Percentiles rank a stretch among this genome's conserved stretches.
phyloP scores from a whole-genome alignment of 2,888 invertebrate genomes.

The Drosophila putrida region DNA sequence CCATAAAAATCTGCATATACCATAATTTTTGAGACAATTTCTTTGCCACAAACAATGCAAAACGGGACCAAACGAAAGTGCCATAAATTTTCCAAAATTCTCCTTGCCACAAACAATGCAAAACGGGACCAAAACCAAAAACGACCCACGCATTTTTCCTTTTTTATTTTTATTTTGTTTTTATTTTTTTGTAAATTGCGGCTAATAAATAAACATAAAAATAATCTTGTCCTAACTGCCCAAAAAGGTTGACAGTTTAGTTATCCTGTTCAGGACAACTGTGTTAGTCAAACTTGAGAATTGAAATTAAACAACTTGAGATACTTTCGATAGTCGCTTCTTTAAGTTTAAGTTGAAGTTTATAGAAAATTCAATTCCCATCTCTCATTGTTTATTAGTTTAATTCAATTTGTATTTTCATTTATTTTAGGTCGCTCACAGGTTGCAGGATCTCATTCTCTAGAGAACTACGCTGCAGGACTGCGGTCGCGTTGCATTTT shows the following conservation, averaged over 20 bases:
- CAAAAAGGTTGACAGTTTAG: background rate
- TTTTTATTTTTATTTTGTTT: constrained; percentile 25
- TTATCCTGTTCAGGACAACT: background rate
- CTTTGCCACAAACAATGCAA: constrained; percentile 59
- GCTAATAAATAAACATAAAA: constrained; percentile 25
- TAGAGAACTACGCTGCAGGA: constrained; percentile 41
- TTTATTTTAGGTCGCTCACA: background rate
- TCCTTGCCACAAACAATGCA: constrained; percentile 54
- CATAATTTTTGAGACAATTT: constrained; percentile 53
- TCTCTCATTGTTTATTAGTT: constrained; percentile 1
- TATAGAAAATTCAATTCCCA: background rate
- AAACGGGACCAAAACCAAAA: constrained; percentile 51
- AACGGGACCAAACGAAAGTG: constrained; percentile 57
- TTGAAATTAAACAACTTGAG: background rate
- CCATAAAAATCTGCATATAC: constrained; percentile 81
- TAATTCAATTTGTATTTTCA: constrained; percentile 22
- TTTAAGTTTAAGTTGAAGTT: background rate
- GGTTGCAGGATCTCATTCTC: constrained; percentile 16
- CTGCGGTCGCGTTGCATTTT: constrained; percentile 62
- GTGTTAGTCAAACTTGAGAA: background rate
- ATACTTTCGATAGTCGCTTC: background rate
- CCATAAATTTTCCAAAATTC: constrained; percentile 73
- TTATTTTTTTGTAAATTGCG: constrained; percentile 36
- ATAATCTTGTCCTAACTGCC: background rate
- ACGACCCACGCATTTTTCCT: constrained; percentile 74